A percentile compares a stretch with the other conserved stretches of the same genome.
Evolutionary conservation across 2,888 invertebrate genomes (phyloP).

Genomic region (Dastarcus helophoroides): DNA sequence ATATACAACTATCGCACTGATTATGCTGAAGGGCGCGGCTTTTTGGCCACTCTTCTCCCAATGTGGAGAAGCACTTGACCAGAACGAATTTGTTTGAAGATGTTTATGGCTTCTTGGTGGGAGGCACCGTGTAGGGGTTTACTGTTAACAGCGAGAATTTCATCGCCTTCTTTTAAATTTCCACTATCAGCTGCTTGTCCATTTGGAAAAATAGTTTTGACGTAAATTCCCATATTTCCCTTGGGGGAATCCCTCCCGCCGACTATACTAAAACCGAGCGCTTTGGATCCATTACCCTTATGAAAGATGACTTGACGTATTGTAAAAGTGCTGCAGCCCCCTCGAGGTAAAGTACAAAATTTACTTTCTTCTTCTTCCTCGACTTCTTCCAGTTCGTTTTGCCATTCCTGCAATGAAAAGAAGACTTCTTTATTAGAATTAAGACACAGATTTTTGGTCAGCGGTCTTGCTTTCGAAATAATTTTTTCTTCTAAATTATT

Average conservation of each 20-base stretch:
- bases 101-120: constrained; percentile 65
- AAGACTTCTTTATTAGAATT: background rate
- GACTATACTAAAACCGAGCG: constrained; percentile 81
- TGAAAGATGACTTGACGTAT: constrained; percentile 46
- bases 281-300: constrained; percentile 75
- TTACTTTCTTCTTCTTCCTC: constrained; percentile 43
- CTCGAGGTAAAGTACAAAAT: constrained; percentile 48
- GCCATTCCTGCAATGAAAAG: constrained; percentile 21
- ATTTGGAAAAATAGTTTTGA: constrained; percentile 75
- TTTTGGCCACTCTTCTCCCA: constrained; percentile 42
- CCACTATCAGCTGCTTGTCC: constrained; percentile 81
- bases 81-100: constrained; percentile 67
- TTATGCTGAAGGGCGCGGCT: too few species aligned
- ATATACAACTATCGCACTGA: too few species aligned
- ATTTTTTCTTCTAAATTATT: too few species aligned
- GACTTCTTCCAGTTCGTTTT: constrained; percentile 35
- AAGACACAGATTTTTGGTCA: background rate
- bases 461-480: too few species aligned
- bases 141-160: constrained; percentile 71
- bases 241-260: constrained; percentile 81
- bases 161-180: constrained; percentile 74
- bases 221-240: constrained; percentile 80
- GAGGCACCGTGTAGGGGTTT: constrained; percentile 63
- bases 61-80: constrained; percentile 66
- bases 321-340: constrained; percentile 43